A percentile compares a stretch with the other conserved stretches of the same genome.
These are phyloP conservation scores for Aplysia californica DNA, from an alignment of 1,140 invertebrate genomes.

Conservation along the genomic window DNA sequence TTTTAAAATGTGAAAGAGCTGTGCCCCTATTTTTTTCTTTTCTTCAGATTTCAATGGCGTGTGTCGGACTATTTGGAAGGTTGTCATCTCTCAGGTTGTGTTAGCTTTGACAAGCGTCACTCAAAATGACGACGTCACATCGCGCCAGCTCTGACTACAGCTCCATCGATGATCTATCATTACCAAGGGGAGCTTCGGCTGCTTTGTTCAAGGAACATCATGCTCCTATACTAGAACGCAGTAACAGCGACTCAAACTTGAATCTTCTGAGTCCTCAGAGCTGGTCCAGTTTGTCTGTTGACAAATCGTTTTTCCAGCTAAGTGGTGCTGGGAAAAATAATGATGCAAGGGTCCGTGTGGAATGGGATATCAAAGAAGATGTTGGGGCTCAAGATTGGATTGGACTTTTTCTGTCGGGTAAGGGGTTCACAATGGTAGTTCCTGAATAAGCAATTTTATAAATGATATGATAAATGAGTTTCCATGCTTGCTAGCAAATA, in stretches of 20 bases:
- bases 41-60: not conserved
- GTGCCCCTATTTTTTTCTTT: not conserved
- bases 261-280: conserved; percentile 41
- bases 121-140: conserved; percentile 39
- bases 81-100: not conserved
- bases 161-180: conserved; percentile 54
- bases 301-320: conserved; percentile 34
- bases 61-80: not conserved
- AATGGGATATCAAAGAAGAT: conserved; percentile 67
- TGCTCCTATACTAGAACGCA: conserved; percentile 41
- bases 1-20: not conserved
- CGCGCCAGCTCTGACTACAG: conserved; percentile 35
- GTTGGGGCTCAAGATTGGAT: conserved; percentile 66
- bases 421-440: conserved; percentile 3
- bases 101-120: not conserved
- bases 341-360: conserved; percentile 47
- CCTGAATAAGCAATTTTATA: not conserved
- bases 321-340: conserved; percentile 34
- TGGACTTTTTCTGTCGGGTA: conserved; percentile 65
- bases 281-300: conserved; percentile 47
- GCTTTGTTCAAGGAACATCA: conserved; percentile 30
- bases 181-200: conserved; percentile 37
- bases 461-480: conserved; percentile 6
- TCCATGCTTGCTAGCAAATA: not conserved
- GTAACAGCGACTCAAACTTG: conserved; percentile 56